A percentile compares a stretch with the other conserved stretches of the same genome.
Evolutionary conservation across 2,888 invertebrate species (phyloP).

Genomic region (Pharmacophagus antenor): DNA sequence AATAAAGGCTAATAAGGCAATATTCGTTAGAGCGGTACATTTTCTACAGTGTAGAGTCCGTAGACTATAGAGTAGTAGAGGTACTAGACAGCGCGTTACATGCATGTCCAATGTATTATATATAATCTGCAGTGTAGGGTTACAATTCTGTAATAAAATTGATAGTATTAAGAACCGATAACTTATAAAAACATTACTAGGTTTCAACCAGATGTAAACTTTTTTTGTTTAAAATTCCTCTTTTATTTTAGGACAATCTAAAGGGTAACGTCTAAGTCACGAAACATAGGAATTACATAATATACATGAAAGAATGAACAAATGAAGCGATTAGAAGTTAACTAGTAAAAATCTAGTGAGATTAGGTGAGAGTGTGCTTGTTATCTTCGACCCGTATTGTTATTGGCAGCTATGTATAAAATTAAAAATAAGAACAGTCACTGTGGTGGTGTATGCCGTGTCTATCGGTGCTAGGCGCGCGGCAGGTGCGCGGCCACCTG

Average conservation of each 20-base stretch:
- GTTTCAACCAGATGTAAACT: no score
- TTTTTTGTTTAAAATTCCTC: no score
- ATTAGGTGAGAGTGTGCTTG: background rate
- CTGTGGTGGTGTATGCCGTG: conserved; percentile 47
- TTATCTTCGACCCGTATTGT: background rate
- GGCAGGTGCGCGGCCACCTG: conserved; percentile 79
- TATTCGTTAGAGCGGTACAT: conserved; percentile 52
- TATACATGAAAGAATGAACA: no score
- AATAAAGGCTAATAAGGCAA: conserved; percentile 52
- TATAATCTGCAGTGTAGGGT: no score
- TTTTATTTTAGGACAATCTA: no score
- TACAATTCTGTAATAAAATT: background rate
- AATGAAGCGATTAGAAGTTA: no score
- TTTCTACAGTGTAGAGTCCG: conserved; percentile 62
- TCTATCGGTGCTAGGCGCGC: conserved; percentile 57
- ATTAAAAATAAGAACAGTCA: conserved; percentile 15
- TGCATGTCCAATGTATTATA: background rate
- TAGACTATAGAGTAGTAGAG: conserved; percentile 45
- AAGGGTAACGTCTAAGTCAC: no score
- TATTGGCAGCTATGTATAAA: background rate
- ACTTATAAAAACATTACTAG: no score
- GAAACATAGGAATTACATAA: no score
- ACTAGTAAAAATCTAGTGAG: no score
- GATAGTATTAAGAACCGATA: background rate
- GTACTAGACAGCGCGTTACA: conserved; percentile 38